Conservation (phyloP, 1,140 invertebrate species). For the Polyergus mexicanus region DNA sequence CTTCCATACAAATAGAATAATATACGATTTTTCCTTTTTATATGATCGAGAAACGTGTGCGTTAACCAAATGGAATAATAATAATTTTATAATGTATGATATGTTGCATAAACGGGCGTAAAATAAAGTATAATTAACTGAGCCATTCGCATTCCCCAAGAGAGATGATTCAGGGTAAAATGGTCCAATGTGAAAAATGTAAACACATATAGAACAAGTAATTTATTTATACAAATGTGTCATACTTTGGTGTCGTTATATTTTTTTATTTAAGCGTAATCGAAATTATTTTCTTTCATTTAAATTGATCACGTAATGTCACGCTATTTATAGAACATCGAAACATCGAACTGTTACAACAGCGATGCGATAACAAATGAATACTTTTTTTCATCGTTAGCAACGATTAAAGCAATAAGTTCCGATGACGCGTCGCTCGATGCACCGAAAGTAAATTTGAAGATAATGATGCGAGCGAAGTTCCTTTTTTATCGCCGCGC, state of each 20-base stretch:
- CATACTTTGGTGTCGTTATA: not conserved
- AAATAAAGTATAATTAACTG: conserved; percentile 27
- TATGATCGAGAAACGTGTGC: not conserved
- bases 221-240: conserved; percentile 29
- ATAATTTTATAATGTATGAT: not conserved
- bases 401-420: conserved; percentile 35
- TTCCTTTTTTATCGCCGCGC: not conserved
- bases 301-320: not conserved
- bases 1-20: not conserved
- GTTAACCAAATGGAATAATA: not conserved
- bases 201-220: not conserved
- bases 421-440: not conserved
- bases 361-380: conserved; percentile 33
- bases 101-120: not conserved
- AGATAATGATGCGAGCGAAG: not conserved
- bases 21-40: not conserved
- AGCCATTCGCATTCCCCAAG: not conserved
- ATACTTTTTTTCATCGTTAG: conserved; percentile 30
- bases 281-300: not conserved
- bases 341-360: not conserved
- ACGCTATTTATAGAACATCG: conserved; percentile 31
- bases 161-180: conserved; percentile 32
- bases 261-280: conserved; percentile 16
- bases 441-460: conserved; percentile 23
- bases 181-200: not conserved